Conservation (phyloP, 1,140 invertebrate species). For the Portunus trituberculatus region DNA sequence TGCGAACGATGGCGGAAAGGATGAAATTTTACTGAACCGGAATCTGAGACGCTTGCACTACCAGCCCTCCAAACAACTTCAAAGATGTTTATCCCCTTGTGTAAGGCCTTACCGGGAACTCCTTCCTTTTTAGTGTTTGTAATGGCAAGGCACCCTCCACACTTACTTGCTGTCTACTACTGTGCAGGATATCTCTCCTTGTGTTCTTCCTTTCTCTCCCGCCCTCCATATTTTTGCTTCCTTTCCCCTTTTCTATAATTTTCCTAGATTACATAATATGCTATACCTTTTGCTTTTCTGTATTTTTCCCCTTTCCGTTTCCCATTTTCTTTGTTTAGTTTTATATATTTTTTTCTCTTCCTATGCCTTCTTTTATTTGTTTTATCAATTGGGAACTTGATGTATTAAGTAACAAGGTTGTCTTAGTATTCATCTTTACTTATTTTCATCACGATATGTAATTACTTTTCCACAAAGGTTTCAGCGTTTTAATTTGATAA, state of each 20-base stretch:
- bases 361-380: too few relatives aligned
- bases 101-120: background rate
- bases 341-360: background rate
- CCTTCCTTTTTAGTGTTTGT: background rate
- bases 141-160: background rate
- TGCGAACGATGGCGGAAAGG: background rate
- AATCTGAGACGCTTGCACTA: background rate
- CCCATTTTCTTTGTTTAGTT: background rate
- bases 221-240: too few relatives aligned
- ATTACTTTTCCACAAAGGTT: too few relatives aligned
- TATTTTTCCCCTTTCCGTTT: background rate
- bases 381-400: too few relatives aligned
- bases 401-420: too few relatives aligned
- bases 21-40: background rate
- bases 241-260: too few relatives aligned
- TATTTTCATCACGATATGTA: too few relatives aligned
- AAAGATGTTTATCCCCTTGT: background rate
- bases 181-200: background rate
- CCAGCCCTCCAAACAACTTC: background rate
- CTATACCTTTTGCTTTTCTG: background rate
- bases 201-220: too few relatives aligned
- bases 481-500: too few relatives aligned
- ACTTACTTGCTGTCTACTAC: background rate
- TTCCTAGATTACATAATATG: too few relatives aligned
- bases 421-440: too few relatives aligned